Evolutionary conservation across 2,888 invertebrate species (phyloP), one percentile per base, ranked within the genome.

Genomic region (Tenthredo mesomela): DNA sequence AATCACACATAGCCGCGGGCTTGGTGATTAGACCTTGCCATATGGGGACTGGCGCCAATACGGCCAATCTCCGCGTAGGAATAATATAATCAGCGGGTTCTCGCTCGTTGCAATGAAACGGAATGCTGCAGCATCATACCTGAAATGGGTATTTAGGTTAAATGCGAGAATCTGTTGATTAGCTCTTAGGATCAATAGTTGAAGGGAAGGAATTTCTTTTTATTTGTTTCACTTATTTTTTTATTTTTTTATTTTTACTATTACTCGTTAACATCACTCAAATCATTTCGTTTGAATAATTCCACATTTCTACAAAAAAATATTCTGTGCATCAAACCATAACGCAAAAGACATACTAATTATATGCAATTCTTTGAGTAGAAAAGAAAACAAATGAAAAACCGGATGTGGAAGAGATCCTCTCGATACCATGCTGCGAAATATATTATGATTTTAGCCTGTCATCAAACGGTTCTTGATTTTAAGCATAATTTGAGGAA

Each of bases 141-240:
- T 86, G 82, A 82, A 87, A 90, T 87, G 88, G 89, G 87, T 87
- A 89, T 89, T 89, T 86, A 87, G 89, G 88, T 90, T 90, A 88
- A 88, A 86, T 87, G 86, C 87, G 84, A 40, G 80, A 61, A 80
- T 80, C 80, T 50, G 10, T 58, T 37, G 61, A 80, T 80, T 80
- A 40, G 40, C n/a, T 37, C 5, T 37, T 61, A 9, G 61, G 40
- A 61, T 61, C 15, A 7, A 15, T 47, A 25, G 40, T 21, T 1
- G 43, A 47, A 47, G 43, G n/a, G 25, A 25, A 75, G n/a, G n/a
- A 47, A 43, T 21, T 37, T 37, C 6, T 37, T 37, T 37, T 37
- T 37, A 37, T 37, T 7, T 37, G 37, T n/a, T 7, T 33, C 33
- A 7, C 6, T 18, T n/a, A n/a, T n/a, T n/a, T n/a, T n/a, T 67